Conservation (phyloP, 2,888 invertebrate genomes). For the Dolichopus griseipennis region DNA sequence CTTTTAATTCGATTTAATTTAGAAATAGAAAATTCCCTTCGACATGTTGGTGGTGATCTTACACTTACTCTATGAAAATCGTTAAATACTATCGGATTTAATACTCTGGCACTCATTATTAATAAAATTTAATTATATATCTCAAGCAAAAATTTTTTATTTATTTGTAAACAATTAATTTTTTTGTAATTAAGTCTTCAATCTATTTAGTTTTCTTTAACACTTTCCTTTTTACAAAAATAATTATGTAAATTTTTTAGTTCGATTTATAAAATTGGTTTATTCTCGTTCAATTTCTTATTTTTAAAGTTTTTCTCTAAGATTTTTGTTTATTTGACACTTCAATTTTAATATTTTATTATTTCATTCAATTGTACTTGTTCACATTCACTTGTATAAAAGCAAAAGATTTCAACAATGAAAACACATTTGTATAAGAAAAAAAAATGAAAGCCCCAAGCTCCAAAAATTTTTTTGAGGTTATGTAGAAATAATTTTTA, state of each 20-base stretch:
- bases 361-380: too few relatives aligned
- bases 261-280: too few relatives aligned
- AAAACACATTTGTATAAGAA: too few relatives aligned
- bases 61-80: conserved; percentile 36
- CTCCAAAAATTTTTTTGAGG: too few relatives aligned
- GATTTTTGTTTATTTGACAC: not conserved
- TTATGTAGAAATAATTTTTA: too few relatives aligned
- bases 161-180: too few relatives aligned
- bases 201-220: not conserved
- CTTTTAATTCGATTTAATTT: conserved; percentile 38
- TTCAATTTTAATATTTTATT: not conserved
- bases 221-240: not conserved
- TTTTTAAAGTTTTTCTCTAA: too few relatives aligned
- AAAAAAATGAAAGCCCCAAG: too few relatives aligned
- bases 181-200: too few relatives aligned
- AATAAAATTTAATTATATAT: not conserved
- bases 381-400: too few relatives aligned
- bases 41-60: conserved; percentile 28
- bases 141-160: not conserved
- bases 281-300: too few relatives aligned
- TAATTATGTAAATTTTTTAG: not conserved
- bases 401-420: too few relatives aligned
- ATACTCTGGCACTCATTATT: conserved; percentile 34
- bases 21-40: conserved; percentile 30
- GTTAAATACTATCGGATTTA: conserved; percentile 33